These are phyloP conservation scores for Nycticebus coucang DNA, from an alignment of 2,113 vertebrate genomes.

Conservation along the genomic window DNA sequence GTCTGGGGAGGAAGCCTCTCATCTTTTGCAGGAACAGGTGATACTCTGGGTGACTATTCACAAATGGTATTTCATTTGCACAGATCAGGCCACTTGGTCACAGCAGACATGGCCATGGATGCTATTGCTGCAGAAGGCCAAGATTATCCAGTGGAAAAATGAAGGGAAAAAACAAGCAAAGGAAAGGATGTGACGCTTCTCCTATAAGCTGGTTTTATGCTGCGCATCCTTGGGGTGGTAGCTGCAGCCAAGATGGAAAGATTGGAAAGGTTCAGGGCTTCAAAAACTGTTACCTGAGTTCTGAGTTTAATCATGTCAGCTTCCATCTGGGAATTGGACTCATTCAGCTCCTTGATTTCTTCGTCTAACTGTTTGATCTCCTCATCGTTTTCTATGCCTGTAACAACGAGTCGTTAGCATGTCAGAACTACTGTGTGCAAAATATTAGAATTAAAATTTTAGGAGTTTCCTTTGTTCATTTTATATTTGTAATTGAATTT, in stretches of 20 bases:
- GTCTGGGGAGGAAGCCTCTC: not conserved
- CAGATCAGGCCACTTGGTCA: rapidly evolving
- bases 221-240: too few relatives aligned
- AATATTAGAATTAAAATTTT: too few relatives aligned
- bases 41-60: not conserved
- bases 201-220: not conserved
- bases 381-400: slow-evolving; percentile 97
- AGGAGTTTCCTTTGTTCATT: not conserved
- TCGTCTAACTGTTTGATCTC: slow-evolving; percentile 99
- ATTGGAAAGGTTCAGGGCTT: slow-evolving; percentile 51
- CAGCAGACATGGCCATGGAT: not conserved
- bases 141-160: not conserved
- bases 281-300: slow-evolving; percentile 95
- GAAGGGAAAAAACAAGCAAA: not conserved
- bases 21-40: not conserved
- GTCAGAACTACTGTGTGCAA: rapidly evolving
- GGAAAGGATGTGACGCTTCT: not conserved
- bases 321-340: slow-evolving; percentile 99
- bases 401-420: not conserved
- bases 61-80: not conserved
- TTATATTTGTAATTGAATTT: not conserved
- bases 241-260: not conserved
- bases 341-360: slow-evolving; percentile 99
- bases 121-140: not conserved
- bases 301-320: slow-evolving; percentile 99